Conservation (phyloP, 2,113 vertebrate species). For the Xenopus laevis region DNA sequence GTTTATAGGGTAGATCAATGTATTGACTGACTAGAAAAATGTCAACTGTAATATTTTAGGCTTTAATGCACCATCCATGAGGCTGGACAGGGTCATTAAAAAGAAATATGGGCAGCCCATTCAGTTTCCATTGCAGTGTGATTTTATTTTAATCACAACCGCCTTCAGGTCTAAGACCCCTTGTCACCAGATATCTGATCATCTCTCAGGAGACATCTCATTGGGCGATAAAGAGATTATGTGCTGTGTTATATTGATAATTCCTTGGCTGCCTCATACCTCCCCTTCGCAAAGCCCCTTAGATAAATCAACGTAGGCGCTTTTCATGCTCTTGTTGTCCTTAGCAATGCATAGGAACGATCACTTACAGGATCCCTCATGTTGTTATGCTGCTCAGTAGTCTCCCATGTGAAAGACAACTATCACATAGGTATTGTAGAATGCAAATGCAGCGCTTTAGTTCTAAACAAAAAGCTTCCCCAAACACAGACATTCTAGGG, state of each 20-base stretch:
- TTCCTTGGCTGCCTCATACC: background rate
- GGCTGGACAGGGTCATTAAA: constrained; percentile 19
- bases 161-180: background rate
- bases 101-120: constrained; percentile 6
- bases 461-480: too few relatives aligned
- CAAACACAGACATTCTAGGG: too few relatives aligned
- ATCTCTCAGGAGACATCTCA: constrained; percentile 10
- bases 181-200: background rate
- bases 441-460: too few relatives aligned
- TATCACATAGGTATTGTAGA: background rate
- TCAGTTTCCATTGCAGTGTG: background rate
- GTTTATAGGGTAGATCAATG: constrained; percentile 2
- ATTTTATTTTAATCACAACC: constrained; percentile 10
- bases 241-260: constrained; percentile 4
- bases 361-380: background rate
- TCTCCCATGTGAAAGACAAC: background rate
- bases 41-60: constrained; percentile 11
- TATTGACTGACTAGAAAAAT: constrained; percentile 33
- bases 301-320: background rate
- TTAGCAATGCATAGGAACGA: background rate
- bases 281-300: background rate
- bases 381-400: constrained; percentile 11
- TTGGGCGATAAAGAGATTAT: constrained; percentile 1
- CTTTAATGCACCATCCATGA: constrained; percentile 12
- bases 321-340: background rate